A percentile compares a stretch with the other conserved stretches of the same genome.
Conservation (phyloP, 2,113 vertebrate genomes). For the Amphilophus citrinellus region DNA sequence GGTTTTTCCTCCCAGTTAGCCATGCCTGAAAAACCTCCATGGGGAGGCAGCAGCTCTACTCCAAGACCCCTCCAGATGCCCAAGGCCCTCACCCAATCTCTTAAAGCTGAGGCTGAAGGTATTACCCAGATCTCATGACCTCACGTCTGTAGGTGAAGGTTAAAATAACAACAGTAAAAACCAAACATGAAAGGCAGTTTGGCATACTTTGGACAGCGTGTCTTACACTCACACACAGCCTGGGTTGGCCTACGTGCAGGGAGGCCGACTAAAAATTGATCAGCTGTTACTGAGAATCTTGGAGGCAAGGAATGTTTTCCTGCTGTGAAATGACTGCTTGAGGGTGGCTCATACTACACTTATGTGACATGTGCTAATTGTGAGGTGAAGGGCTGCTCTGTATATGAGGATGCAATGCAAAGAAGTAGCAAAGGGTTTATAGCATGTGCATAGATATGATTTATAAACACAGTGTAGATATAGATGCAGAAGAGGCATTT, state of each 20-base stretch:
- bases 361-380: background rate
- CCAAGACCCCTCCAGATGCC: background rate
- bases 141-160: background rate
- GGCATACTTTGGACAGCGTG: background rate
- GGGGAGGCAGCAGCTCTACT: background rate
- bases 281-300: constrained; percentile 17
- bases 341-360: background rate
- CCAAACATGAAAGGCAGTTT: background rate
- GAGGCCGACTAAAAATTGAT: constrained; percentile 51
- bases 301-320: background rate
- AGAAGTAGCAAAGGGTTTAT: background rate
- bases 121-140: background rate
- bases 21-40: too few relatives aligned
- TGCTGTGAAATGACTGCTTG: background rate
- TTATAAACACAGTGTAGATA: too few relatives aligned
- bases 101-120: background rate
- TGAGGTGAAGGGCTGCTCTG: background rate
- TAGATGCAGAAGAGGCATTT: too few relatives aligned
- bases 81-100: background rate
- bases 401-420: background rate
- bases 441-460: too few relatives aligned
- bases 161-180: background rate
- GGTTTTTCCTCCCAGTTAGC: too few relatives aligned
- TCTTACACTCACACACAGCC: constrained; percentile 8
- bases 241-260: constrained; percentile 40